These are phyloP conservation scores for Myiotriccus ornatus DNA, from an alignment of 2,797 vertebrate genomes.

Conservation along the genomic window DNA sequence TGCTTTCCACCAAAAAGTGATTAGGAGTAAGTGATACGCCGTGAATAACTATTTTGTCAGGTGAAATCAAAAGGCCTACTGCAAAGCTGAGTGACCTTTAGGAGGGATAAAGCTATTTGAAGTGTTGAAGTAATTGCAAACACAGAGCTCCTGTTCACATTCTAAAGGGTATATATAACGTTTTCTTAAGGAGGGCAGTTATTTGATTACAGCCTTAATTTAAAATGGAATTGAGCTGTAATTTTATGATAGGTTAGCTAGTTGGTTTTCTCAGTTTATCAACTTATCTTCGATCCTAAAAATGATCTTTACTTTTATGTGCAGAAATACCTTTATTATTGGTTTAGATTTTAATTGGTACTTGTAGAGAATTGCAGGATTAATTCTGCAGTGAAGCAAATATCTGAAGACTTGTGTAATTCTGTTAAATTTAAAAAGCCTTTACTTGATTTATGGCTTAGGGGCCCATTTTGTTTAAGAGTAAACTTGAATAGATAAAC, in stretches of 20 bases:
- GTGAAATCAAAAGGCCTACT: conserved; percentile 12
- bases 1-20: not conserved
- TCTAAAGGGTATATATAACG: not conserved
- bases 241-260: not conserved
- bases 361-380: not conserved
- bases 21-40: not conserved
- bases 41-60: not conserved
- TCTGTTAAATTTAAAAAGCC: not conserved
- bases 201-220: conserved; percentile 5
- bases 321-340: not conserved
- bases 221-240: not conserved
- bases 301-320: not conserved
- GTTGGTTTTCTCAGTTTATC: not conserved
- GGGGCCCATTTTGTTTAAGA: not conserved
- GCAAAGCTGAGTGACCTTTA: conserved; percentile 23
- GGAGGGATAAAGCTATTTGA: conserved; percentile 13
- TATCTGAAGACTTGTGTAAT: not conserved
- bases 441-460: not conserved
- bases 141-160: not conserved
- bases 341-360: not conserved
- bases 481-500: not conserved
- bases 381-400: not conserved
- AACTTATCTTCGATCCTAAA: not conserved
- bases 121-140: conserved; percentile 39
- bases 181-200: not conserved